A percentile compares a stretch with the other conserved stretches of the same genome.
Evolutionary conservation across 2,113 vertebrate species (phyloP).

Genomic region (Trinectes maculatus): DNA sequence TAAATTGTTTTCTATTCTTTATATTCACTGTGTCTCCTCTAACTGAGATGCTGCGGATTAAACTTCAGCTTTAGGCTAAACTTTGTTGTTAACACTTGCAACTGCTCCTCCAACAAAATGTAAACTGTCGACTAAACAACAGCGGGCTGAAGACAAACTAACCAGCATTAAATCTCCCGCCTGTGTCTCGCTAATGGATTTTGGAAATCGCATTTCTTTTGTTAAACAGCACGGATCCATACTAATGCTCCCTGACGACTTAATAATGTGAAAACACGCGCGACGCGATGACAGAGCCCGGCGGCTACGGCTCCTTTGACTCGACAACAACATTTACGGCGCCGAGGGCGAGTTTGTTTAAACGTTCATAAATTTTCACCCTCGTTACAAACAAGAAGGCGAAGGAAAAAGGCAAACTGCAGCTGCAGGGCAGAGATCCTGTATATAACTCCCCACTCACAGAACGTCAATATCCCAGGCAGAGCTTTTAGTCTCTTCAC

Average conservation of each 20-base stretch:
- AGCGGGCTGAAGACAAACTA: background rate
- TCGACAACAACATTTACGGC: constrained; percentile 13
- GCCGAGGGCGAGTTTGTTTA: constrained; percentile 47
- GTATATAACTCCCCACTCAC: constrained; percentile 43
- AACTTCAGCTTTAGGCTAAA: background rate
- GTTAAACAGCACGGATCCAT: constrained; percentile 5
- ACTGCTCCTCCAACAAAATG: background rate
- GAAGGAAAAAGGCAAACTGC: constrained; percentile 33
- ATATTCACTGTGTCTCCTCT: too few species aligned
- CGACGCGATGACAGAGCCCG: constrained; percentile 13
- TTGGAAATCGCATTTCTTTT: background rate
- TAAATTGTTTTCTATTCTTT: too few species aligned
- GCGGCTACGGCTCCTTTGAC: constrained; percentile 13
- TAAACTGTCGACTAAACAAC: background rate
- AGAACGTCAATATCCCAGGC: constrained; percentile 34
- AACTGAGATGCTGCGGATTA: too few species aligned
- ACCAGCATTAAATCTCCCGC: background rate
- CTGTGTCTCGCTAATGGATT: background rate
- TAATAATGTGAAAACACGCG: constrained; percentile 28
- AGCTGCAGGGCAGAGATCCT: constrained; percentile 43
- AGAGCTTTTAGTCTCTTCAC: constrained; percentile 51
- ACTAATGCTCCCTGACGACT: background rate
- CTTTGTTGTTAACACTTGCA: background rate
- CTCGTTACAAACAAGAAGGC: constrained; percentile 58
- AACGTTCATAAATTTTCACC: constrained; percentile 69